Evolutionary conservation across 2,113 vertebrate species (phyloP).

Genomic region (Lethenteron camtschaticum): DNA sequence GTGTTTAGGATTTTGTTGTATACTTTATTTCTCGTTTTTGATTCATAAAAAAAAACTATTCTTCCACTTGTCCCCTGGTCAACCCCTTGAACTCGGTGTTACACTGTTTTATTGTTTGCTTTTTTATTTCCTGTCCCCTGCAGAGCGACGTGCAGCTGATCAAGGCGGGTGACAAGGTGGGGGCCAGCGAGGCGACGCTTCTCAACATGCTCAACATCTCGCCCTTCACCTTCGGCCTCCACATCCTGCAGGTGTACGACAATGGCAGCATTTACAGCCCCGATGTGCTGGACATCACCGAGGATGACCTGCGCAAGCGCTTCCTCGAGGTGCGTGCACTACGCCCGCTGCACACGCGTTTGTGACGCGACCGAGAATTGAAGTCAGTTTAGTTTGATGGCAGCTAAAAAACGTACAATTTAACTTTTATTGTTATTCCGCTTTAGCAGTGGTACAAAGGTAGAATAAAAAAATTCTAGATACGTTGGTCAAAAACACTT

Average conservation of each 20-base stretch:
- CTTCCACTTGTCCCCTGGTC: no score
- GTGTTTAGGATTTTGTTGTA: no score
- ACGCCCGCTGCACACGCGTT: rapidly evolving
- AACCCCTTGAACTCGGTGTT: no score
- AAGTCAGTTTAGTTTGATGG: no score
- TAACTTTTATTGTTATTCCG: no score
- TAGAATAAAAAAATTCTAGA: no score
- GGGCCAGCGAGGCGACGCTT: conserved; percentile 84
- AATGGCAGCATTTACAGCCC: conserved; percentile 93
- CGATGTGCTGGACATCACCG: conserved; percentile 90
- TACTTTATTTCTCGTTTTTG: no score
- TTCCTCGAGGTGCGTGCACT: conserved; percentile 53
- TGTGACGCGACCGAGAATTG: no score
- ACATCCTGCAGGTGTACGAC: conserved; percentile 94
- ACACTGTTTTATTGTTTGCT: neutral
- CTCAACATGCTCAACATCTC: conserved; percentile 99
- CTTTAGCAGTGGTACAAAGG: no score
- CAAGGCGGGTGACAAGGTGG: conserved; percentile 78
- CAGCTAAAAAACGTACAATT: no score
- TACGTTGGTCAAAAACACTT: no score
- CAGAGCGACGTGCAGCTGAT: conserved; percentile 82
- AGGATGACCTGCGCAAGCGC: conserved; percentile 55
- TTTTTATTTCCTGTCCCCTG: neutral
- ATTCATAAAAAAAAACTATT: no score
- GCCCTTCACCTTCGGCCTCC: conserved; percentile 76